A percentile compares a stretch with the other conserved stretches of the same genome.
These are phyloP conservation scores for Drosophila cognata DNA, from an alignment of 2,888 invertebrate genomes.

Conservation along the genomic window DNA sequence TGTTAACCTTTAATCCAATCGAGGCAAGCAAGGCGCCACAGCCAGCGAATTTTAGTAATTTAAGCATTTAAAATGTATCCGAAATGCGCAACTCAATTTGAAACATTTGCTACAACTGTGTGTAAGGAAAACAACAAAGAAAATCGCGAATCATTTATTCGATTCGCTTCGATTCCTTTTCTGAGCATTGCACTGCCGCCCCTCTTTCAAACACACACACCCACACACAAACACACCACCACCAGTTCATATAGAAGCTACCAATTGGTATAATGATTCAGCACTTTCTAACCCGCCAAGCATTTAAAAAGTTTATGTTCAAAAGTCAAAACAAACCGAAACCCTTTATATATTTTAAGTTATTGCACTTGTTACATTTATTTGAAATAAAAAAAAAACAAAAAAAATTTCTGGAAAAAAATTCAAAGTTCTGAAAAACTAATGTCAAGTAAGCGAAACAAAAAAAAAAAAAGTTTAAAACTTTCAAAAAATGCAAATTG, in stretches of 20 bases:
- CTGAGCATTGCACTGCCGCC: slow-evolving; percentile 49
- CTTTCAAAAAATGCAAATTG: slow-evolving; percentile 58
- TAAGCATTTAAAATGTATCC: slow-evolving; percentile 66
- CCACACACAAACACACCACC: not conserved
- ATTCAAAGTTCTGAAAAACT: slow-evolving; percentile 31
- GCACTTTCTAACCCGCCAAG: slow-evolving; percentile 56
- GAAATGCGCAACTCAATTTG: slow-evolving; percentile 47
- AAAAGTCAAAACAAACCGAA: slow-evolving; percentile 29
- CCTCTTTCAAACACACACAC: slow-evolving; percentile 4
- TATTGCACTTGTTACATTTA: slow-evolving; percentile 72
- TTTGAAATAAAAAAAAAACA: slow-evolving; percentile 56
- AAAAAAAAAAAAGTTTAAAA: slow-evolving; percentile 67
- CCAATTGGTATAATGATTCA: slow-evolving; percentile 36
- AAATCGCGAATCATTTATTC: not conserved
- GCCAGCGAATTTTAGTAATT: slow-evolving; percentile 75
- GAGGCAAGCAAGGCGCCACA: slow-evolving; percentile 68
- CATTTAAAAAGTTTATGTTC: slow-evolving; percentile 60
- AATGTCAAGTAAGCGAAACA: slow-evolving; percentile 34
- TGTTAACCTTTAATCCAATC: slow-evolving; percentile 39
- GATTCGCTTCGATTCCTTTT: slow-evolving; percentile 6
- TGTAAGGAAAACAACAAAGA: not conserved
- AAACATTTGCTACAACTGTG: slow-evolving; percentile 22
- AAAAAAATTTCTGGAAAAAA: slow-evolving; percentile 27
- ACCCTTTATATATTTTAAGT: slow-evolving; percentile 40
- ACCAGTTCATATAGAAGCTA: slow-evolving; percentile 20